Evolutionary conservation across 2,113 vertebrate species (phyloP).

Genomic region (Bufo gargarizans): DNA sequence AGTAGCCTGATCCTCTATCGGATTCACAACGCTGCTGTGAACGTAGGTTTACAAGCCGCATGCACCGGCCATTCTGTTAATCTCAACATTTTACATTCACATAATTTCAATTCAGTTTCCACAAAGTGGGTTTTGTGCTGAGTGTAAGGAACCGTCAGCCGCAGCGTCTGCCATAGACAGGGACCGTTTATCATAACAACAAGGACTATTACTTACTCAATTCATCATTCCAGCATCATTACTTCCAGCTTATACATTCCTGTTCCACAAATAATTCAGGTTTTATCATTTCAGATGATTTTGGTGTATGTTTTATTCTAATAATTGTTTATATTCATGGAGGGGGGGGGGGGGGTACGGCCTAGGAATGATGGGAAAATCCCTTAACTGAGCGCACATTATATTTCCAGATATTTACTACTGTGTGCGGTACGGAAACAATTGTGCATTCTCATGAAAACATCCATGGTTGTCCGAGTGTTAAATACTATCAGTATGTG

Average conservation of each 20-base stretch:
- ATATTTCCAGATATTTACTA: not conserved
- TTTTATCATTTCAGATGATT: not conserved
- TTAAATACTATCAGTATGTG: too few relatives aligned
- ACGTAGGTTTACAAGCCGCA: not conserved
- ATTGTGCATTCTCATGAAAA: not conserved
- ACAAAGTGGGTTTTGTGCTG: conserved; percentile 34
- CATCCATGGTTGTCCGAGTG: not conserved
- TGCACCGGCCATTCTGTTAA: not conserved
- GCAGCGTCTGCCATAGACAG: conserved; percentile 27
- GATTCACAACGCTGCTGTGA: too few relatives aligned
- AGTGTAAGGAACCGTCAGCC: conserved; percentile 52
- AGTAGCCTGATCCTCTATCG: too few relatives aligned
- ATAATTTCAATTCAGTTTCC: conserved; percentile 12
- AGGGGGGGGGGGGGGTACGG: not conserved
- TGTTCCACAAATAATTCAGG: not conserved
- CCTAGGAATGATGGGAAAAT: not conserved
- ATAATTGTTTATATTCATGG: conserved; percentile 18
- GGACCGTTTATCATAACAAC: conserved; percentile 29
- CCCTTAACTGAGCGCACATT: not conserved
- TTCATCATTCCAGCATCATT: not conserved
- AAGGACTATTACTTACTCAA: not conserved
- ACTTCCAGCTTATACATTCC: not conserved
- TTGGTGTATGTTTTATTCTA: not conserved
- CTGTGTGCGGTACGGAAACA: not conserved
- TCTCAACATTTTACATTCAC: conserved; percentile 18